These are phyloP conservation scores for Thaumatotibia leucotreta DNA, from an alignment of 1,140 invertebrate species.

Conservation along the genomic window DNA sequence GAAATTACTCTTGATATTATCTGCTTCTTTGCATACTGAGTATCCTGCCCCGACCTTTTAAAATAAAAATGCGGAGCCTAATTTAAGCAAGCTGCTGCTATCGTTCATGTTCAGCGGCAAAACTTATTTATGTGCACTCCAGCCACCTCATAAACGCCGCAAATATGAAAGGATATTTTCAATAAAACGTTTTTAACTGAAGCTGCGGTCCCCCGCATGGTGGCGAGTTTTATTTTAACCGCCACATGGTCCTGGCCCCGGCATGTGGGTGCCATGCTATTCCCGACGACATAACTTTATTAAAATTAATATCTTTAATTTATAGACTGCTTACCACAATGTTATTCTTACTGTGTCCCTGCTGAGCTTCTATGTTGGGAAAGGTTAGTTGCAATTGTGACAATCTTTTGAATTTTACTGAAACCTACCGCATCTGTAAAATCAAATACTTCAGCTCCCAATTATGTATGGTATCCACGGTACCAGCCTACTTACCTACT, in stretches of 20 bases:
- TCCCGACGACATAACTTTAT: constrained; percentile 1
- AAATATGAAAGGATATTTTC: constrained; percentile 9
- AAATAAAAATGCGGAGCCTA: background rate
- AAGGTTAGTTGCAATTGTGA: background rate
- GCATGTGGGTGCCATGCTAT: constrained; percentile 11
- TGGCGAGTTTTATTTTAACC: constrained; percentile 3
- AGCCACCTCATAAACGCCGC: background rate
- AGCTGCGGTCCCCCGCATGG: constrained; percentile 12
- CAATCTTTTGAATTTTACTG: no score
- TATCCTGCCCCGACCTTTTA: no score
- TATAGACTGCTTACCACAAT: background rate
- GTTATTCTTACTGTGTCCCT: background rate
- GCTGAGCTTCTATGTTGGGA: background rate
- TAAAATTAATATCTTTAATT: constrained; percentile 13
- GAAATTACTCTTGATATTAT: background rate
- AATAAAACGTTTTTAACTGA: constrained; percentile 12
- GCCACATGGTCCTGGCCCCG: constrained; percentile 6
- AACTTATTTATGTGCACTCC: background rate
- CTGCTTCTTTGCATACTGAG: background rate
- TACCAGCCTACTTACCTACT: no score
- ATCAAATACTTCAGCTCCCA: no score
- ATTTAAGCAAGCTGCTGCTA: background rate
- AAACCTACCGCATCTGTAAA: no score
- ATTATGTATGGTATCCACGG: no score
- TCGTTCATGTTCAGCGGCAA: background rate